Evolutionary conservation across 2,797 vertebrate genomes (phyloP), one percentile per base, ranked within the genome.

Genomic region (Thunnus albacares): DNA sequence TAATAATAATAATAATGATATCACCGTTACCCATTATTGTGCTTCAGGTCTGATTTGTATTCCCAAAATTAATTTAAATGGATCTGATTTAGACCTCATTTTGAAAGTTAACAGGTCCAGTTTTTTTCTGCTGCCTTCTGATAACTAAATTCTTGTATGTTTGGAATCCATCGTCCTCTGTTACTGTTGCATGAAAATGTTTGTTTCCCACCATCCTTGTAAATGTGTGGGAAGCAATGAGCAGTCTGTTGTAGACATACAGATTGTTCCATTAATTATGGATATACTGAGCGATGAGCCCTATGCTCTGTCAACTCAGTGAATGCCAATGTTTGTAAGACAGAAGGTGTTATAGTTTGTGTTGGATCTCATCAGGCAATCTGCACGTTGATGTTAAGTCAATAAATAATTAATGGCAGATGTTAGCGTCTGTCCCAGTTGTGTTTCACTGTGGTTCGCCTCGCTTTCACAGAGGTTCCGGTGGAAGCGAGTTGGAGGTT

Each of bases 221-320:
- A 60, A 88, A 33, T 35, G 73, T 64, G 33, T n/a, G 57, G 80
- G 28, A 47, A 66, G 64, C 0, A 2, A 61, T 33, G 57, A 71
- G 61, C 30, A 5, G 72, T 15, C 45, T 18, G 58, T 74, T 65
- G 74, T 28, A 52, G 52, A 77, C 20, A 5, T 73, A 73, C 75
- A 87, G 85, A 86, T 65, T 76, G 80, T 66, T 55, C 24, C 71
- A 83, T 91, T 76, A 88, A 86, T 89, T 86, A 86, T 89, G 74
- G 59, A 88, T 79, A 3, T 28, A 3, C 13, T 47, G 85, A 85
- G 76, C 3, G 4, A 78, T 72, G 82, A 85, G 70, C 38, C 28
- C 1, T 0, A 13, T 1, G 51, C 71, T 75, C 60, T 14, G 59
- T 60, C 47, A 10, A 74, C 80, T 80, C 35, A 35, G 11, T 52